Conservation (phyloP, 2,888 invertebrate genomes). For the Drosophila fungiperda region DNA sequence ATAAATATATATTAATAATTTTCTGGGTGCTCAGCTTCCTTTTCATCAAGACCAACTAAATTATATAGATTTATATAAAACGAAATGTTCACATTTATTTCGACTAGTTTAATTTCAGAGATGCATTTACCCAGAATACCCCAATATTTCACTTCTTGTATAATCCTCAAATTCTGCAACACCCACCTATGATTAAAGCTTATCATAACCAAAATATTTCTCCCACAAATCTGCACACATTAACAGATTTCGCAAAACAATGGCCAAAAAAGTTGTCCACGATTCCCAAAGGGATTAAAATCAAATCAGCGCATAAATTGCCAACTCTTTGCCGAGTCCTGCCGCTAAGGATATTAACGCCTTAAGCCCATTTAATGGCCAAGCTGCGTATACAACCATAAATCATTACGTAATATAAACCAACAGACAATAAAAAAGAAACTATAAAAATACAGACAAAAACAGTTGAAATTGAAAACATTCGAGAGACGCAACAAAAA, state of each 20-base stretch:
- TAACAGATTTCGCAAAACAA: slow-evolving; percentile 41
- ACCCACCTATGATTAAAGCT: slow-evolving; percentile 1
- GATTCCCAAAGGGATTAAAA: slow-evolving; percentile 64
- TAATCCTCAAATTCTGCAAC: background rate
- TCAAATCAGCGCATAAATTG: slow-evolving; percentile 67
- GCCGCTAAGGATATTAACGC: slow-evolving; percentile 70
- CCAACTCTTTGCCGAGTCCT: slow-evolving; percentile 50
- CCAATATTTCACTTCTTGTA: background rate
- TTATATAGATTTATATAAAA: too few species aligned
- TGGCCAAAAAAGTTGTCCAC: slow-evolving; percentile 23
- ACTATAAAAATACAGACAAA: background rate
- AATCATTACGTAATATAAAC: slow-evolving; percentile 64
- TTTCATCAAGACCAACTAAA: too few species aligned
- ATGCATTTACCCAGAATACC: background rate
- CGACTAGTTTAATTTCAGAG: background rate
- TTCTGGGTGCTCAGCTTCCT: too few species aligned
- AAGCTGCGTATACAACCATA: slow-evolving; percentile 46
- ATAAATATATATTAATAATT: background rate
- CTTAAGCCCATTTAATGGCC: slow-evolving; percentile 62
- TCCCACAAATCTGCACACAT: slow-evolving; percentile 53
- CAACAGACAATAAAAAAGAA: slow-evolving; percentile 18
- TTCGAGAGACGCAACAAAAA: slow-evolving; percentile 25
- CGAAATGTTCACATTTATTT: background rate
- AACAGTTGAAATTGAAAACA: slow-evolving; percentile 60
- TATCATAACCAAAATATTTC: slow-evolving; percentile 27